Percentiles rank a stretch among this genome's conserved stretches.
Conservation (phyloP, 2,797 vertebrate genomes). For the Monodelphis domestica region DNA sequence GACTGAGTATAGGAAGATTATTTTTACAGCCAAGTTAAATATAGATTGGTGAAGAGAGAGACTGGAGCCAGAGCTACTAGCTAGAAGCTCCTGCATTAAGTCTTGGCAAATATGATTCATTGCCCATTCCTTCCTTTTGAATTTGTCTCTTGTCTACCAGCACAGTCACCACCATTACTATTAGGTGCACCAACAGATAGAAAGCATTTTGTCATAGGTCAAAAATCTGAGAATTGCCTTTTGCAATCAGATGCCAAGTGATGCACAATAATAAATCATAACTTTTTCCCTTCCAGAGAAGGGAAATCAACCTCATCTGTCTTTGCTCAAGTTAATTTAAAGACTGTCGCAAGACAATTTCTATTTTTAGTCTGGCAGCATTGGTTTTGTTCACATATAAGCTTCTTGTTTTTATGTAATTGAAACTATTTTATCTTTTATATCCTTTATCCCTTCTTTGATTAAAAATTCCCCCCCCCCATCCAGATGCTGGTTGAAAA, state of each 20-base stretch:
- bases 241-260: constrained; percentile 58
- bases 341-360: constrained; percentile 24
- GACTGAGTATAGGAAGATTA: neutral
- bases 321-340: constrained; percentile 69
- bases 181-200: constrained; percentile 44
- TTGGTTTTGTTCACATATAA: constrained; percentile 1
- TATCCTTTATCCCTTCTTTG: neutral
- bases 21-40: neutral
- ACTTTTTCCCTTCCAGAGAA: constrained; percentile 47
- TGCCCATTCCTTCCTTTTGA: constrained; percentile 49
- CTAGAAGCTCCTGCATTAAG: neutral
- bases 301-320: constrained; percentile 60
- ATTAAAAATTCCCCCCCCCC: neutral
- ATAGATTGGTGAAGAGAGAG: neutral
- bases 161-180: constrained; percentile 33
- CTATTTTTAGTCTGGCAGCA: neutral
- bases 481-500: neutral
- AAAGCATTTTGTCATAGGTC: constrained; percentile 48
- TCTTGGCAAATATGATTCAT: neutral
- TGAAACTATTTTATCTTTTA: neutral
- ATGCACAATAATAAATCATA: constrained; percentile 63
- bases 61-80: neutral
- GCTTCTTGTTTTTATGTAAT: neutral
- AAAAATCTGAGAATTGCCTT: constrained; percentile 47
- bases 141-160: constrained; percentile 37